phyloP scores from a whole-genome alignment of 2,113 vertebrate species.

The Ictalurus furcatus region DNA sequence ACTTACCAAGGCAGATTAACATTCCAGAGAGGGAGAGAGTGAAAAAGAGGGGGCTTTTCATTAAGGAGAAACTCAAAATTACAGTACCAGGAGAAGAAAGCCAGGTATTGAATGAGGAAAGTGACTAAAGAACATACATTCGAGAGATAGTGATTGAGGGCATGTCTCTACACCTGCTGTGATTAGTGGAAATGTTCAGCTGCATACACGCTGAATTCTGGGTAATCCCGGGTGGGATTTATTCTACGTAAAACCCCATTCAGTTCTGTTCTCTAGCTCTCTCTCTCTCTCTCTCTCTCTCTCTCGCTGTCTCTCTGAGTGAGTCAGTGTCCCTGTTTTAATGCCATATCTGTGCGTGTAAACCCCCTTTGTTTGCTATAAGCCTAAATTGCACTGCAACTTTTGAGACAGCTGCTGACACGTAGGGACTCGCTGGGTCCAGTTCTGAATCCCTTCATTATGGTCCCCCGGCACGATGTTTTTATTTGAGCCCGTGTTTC shows the following conservation, averaged over 20 bases:
- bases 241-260: conserved; percentile 25
- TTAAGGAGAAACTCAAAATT: conserved; percentile 33
- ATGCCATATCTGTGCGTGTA: conserved; percentile 23
- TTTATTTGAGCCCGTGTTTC: conserved; percentile 25
- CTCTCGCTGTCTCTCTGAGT: not conserved
- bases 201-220: conserved; percentile 5
- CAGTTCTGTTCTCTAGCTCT: conserved; percentile 8
- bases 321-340: conserved; percentile 12
- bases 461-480: not conserved
- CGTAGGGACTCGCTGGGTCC: not conserved
- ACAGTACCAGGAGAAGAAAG: not conserved
- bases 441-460: not conserved
- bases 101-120: conserved; percentile 4
- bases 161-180: conserved; percentile 42
- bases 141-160: conserved; percentile 18
- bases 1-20: conserved; percentile 44
- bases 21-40: conserved; percentile 30
- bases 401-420: not conserved
- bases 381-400: conserved; percentile 5
- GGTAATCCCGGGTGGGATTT: conserved; percentile 39
- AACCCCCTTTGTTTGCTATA: conserved; percentile 7
- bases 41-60: conserved; percentile 7
- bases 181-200: not conserved
- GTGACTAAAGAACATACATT: not conserved
- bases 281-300: conserved; percentile 8